phyloP scores from a whole-genome alignment of 2,888 invertebrate genomes.

The Siphlonurus alternatus region DNA sequence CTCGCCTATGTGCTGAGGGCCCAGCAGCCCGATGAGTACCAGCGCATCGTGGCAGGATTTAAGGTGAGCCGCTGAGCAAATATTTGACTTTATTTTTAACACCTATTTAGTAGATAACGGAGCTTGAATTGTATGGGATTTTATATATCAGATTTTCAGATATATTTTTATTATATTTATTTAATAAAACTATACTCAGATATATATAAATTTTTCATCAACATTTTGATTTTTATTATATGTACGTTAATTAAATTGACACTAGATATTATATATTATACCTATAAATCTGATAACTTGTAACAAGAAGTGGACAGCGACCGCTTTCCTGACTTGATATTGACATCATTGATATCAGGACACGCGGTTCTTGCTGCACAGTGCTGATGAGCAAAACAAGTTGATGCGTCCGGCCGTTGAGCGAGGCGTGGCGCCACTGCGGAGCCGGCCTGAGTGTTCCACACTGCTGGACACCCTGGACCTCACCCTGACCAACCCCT shows the following conservation, averaged over 20 bases:
- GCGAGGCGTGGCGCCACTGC: not conserved
- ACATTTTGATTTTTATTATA: not conserved
- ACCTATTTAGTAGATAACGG: not conserved
- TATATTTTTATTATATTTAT: too few relatives aligned
- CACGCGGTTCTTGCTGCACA: not conserved
- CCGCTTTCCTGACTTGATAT: too few relatives aligned
- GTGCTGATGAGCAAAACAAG: not conserved
- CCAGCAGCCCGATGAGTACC: not conserved
- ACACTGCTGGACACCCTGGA: not conserved
- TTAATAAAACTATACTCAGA: too few relatives aligned
- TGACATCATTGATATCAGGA: too few relatives aligned
- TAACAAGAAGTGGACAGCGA: too few relatives aligned
- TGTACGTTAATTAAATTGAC: too few relatives aligned
- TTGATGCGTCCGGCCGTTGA: not conserved
- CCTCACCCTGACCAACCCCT: not conserved
- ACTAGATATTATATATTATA: too few relatives aligned
- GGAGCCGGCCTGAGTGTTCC: not conserved
- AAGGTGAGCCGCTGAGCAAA: not conserved
- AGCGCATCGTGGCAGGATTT: not conserved
- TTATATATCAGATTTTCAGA: too few relatives aligned
- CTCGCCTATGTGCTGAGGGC: not conserved
- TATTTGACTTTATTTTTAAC: not conserved
- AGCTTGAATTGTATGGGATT: too few relatives aligned
- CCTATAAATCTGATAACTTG: too few relatives aligned
- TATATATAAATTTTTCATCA: not conserved